Percentiles rank a stretch among this genome's conserved stretches.
Evolutionary conservation across 2,888 invertebrate species (phyloP).

Genomic region (Laothoe populi): DNA sequence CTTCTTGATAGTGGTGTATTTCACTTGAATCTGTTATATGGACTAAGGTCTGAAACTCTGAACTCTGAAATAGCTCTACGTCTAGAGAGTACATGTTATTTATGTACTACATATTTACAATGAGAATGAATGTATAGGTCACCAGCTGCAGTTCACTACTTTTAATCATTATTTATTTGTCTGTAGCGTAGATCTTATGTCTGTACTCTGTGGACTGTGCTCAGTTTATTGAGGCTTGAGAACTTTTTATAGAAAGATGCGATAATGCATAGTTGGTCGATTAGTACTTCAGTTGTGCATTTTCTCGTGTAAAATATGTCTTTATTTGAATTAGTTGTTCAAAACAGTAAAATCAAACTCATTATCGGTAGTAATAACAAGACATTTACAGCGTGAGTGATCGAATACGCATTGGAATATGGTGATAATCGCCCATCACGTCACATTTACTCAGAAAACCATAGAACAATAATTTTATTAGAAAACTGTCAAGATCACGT

Average conservation of each 20-base stretch:
- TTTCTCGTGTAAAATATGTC: conserved; percentile 13
- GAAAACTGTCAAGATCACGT: conserved; percentile 48
- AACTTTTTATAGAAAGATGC: not conserved
- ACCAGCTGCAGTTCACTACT: no score
- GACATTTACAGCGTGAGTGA: conserved; percentile 22
- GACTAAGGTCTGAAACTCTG: no score
- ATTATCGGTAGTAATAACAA: conserved; percentile 14
- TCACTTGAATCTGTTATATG: no score
- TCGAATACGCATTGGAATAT: conserved; percentile 18
- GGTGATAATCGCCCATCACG: conserved; percentile 41
- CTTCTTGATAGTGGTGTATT: no score
- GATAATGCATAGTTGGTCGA: not conserved
- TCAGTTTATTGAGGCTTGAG: no score
- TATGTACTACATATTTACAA: no score
- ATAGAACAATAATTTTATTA: conserved; percentile 30
- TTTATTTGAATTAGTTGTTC: not conserved
- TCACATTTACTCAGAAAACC: conserved; percentile 50
- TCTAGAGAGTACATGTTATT: no score
- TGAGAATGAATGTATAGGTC: no score
- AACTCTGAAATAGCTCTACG: no score
- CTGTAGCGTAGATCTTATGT: no score
- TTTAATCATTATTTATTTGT: no score
- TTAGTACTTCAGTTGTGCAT: not conserved
- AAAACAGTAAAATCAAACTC: not conserved
- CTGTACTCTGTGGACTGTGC: no score